Evolutionary conservation across 2,888 invertebrate species (phyloP).

Genomic region (Chymomyza caudatula): DNA sequence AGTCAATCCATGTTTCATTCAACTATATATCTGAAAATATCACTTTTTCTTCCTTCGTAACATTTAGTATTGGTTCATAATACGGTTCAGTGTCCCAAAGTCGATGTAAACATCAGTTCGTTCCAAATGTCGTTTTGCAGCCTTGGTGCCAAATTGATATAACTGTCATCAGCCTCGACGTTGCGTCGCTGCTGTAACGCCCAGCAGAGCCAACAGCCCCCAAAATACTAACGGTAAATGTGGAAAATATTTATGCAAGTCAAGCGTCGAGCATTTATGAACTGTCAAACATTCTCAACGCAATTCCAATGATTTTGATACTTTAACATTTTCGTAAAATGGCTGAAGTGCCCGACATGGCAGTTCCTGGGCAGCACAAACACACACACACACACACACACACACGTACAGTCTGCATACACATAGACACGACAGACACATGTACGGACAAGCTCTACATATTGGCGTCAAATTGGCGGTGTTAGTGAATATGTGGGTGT

Average conservation of each 20-base stretch:
- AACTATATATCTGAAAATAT: too few species aligned
- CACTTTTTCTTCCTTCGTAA: too few species aligned
- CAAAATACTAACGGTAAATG: slow-evolving; percentile 42
- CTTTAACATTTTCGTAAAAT: slow-evolving; percentile 75
- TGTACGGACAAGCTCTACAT: too few species aligned
- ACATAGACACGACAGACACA: slow-evolving; percentile 17
- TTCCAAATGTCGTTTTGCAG: neutral
- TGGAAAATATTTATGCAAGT: slow-evolving; percentile 74
- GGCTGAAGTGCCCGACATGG: slow-evolving; percentile 41
- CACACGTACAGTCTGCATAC: slow-evolving; percentile 24
- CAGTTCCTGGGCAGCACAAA: slow-evolving; percentile 8
- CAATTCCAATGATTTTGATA: slow-evolving; percentile 75
- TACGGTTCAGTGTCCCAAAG: neutral
- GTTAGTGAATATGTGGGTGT: slow-evolving; percentile 70
- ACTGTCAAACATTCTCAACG: slow-evolving; percentile 75
- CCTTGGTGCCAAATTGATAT: neutral
- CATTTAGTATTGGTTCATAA: neutral
- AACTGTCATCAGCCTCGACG: neutral
- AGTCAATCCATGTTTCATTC: too few species aligned
- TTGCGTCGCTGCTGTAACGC: neutral
- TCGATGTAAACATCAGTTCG: too few species aligned
- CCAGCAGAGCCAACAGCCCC: neutral
- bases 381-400: slow-evolving; percentile 12
- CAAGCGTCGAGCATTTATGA: slow-evolving; percentile 73
- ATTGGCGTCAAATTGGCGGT: slow-evolving; percentile 68